Evolutionary conservation across 2,797 vertebrate genomes (phyloP), one percentile per base, ranked within the genome.

Genomic region (Dermochelys coriacea): DNA sequence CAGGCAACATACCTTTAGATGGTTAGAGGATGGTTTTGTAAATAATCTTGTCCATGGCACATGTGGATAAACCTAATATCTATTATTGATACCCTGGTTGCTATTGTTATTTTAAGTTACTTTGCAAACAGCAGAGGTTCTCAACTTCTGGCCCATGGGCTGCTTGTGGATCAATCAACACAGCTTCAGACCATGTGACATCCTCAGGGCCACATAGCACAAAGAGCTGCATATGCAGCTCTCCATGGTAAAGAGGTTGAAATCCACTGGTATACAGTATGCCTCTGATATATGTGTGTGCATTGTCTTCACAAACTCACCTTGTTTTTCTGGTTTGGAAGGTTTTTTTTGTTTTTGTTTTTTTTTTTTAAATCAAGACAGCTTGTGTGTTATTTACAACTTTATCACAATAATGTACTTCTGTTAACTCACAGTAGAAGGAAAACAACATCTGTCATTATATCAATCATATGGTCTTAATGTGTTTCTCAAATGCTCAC

Each of bases 241-340:
- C 12, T 31, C 27, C 57, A 14, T 31, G 29, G 29, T 31, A 59
- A 59, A 59, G 57, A 57, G 27, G 12, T 14, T 57, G 55, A 31
- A 31, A 59, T 59, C 29, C 29, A 59, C 57, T 59, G 12, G 37
- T 75, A n/a, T 87, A 51, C 64, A 47, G 68, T 95, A 49, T 82
- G 84, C 91, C 84, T 85, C 61, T 96, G 91, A 59, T 85, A 54
- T 92, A n/a, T 85, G 96, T 94, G 51, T 75, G 68, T 93, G 84
- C 81, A 84, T 87, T 95, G 88, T 52, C 82, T 96, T 95, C 90
- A 96, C 90, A 84, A 78, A 64, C 84, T 93, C 80, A 27, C 80
- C 89, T 96, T 95, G 84, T 94, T 95, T 91, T 91, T 52, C 14
- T 85, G n/a, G 80, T 92, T 64, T 1, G 47, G 45, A 31, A 55